phyloP scores from a whole-genome alignment of 2,797 vertebrate species.

The Podarcis siculus region DNA sequence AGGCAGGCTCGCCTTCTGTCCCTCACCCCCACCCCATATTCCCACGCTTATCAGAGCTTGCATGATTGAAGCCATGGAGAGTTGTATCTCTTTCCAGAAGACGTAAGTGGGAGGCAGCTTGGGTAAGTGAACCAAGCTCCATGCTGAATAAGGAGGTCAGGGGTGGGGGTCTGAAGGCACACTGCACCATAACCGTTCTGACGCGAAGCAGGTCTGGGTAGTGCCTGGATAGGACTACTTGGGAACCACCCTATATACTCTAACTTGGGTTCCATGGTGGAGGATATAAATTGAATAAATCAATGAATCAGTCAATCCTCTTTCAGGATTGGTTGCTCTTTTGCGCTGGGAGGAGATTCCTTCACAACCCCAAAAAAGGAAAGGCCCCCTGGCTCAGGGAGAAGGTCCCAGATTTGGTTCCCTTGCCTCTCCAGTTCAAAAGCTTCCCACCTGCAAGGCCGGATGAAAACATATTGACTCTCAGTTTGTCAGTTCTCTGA shows the following conservation, averaged over 20 bases:
- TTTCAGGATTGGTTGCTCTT: neutral
- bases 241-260: too few relatives aligned
- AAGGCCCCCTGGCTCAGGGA: neutral
- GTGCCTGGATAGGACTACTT: too few relatives aligned
- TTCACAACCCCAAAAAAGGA: neutral
- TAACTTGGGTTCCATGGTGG: too few relatives aligned
- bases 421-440: neutral
- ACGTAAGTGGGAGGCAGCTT: neutral
- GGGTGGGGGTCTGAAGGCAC: too few relatives aligned
- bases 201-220: too few relatives aligned
- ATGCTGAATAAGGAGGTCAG: too few relatives aligned
- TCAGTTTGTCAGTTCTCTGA: neutral
- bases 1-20: neutral
- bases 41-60: neutral
- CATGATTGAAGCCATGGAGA: neutral
- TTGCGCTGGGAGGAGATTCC: neutral
- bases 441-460: neutral
- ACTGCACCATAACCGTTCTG: too few relatives aligned
- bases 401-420: neutral
- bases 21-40: accelerated
- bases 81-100: neutral
- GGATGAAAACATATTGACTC: neutral
- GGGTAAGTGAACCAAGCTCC: neutral
- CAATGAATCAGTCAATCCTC: neutral
- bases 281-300: too few relatives aligned